Conservation (phyloP, 2,888 invertebrate genomes). For the Hypomecis punctinalis region DNA sequence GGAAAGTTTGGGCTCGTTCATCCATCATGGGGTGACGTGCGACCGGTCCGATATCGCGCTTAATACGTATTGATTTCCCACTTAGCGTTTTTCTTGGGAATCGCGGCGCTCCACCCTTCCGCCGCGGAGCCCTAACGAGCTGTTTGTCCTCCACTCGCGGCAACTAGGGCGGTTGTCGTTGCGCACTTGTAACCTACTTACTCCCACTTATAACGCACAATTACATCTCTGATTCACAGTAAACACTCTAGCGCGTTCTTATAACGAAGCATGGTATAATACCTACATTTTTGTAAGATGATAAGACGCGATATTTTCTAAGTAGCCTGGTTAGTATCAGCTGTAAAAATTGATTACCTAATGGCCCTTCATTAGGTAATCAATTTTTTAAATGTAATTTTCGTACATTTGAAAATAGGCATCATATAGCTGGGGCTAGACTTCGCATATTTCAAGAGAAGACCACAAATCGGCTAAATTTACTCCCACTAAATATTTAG, state of each 20-base stretch:
- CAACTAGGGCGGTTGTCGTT: conserved; percentile 65
- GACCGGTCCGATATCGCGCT: conserved; percentile 82
- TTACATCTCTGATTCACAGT: conserved; percentile 22
- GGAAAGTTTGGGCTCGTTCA: conserved; percentile 82
- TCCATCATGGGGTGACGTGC: conserved; percentile 83
- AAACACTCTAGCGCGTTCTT: conserved; percentile 17
- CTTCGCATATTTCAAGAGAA: too few species aligned
- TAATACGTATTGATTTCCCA: conserved; percentile 85
- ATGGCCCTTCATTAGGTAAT: too few species aligned
- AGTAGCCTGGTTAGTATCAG: conserved; percentile 19
- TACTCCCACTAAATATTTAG: too few species aligned
- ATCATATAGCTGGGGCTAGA: too few species aligned
- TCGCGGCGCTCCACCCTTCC: conserved; percentile 82
- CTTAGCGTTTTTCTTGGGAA: conserved; percentile 84
- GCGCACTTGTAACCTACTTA: conserved; percentile 41
- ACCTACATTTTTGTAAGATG: conserved; percentile 11
- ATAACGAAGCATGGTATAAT: conserved; percentile 10
- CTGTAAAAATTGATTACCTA: conserved; percentile 1
- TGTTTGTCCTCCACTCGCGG: conserved; percentile 81
- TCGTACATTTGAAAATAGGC: not conserved
- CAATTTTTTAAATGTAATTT: too few species aligned
- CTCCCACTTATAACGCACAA: conserved; percentile 31
- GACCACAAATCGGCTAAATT: too few species aligned
- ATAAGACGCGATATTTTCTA: conserved; percentile 17
- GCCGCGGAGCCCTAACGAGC: conserved; percentile 78